phyloP scores from a whole-genome alignment of 2,113 vertebrate genomes.

The Pygoscelis antarcticus region DNA sequence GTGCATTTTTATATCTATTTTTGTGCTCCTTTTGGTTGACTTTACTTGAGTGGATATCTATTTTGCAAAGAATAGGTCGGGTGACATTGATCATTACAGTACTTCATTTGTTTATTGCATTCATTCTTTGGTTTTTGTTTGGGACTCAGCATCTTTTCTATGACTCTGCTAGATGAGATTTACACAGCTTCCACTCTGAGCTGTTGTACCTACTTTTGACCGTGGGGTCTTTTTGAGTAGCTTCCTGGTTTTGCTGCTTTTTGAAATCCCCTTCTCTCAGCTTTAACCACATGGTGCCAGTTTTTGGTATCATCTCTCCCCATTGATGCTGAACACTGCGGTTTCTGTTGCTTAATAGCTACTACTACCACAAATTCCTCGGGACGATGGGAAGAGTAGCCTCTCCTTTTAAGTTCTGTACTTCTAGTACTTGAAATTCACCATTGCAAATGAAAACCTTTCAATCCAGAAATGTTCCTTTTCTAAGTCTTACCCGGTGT shows the following conservation, averaged over 20 bases:
- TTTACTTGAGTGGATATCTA: neutral
- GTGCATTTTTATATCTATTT: neutral
- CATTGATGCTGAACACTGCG: neutral
- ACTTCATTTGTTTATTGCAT: neutral
- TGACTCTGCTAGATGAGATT: neutral
- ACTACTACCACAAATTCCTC: neutral
- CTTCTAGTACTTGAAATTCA: neutral
- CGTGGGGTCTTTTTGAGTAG: neutral
- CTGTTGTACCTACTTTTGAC: neutral
- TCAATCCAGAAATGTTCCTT: neutral
- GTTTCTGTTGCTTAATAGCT: constrained; percentile 7
- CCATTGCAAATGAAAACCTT: neutral
- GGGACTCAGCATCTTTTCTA: neutral
- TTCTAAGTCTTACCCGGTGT: neutral
- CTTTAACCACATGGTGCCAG: neutral
- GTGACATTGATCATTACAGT: neutral
- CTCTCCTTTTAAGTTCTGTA: neutral
- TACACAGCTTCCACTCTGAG: neutral
- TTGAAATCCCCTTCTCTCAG: constrained; percentile 40
- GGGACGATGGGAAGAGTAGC: neutral
- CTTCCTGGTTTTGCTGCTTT: constrained; percentile 21
- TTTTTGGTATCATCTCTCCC: neutral
- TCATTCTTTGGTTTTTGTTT: neutral
- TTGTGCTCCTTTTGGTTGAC: neutral
- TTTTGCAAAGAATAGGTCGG: neutral